Percentiles rank a stretch among this genome's conserved stretches.
Evolutionary conservation across 2,888 invertebrate genomes (phyloP).

Genomic region (Drosophila sordidula): DNA sequence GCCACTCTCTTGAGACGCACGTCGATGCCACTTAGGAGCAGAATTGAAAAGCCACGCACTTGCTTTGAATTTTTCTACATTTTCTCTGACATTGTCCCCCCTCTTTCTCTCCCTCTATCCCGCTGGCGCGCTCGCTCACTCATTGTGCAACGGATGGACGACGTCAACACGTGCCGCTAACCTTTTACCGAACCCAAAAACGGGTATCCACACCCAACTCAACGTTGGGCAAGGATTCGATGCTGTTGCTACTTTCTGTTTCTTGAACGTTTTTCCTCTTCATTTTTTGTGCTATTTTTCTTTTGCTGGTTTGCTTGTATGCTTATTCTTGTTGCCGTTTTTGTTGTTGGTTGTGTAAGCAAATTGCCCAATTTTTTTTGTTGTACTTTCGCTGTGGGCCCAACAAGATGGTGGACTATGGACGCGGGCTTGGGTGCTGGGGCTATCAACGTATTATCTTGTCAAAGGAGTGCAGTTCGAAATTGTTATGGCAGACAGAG

Average conservation of each 20-base stretch:
- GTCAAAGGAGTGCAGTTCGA: conserved; percentile 77
- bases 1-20: conserved; percentile 28
- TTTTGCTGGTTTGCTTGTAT: conserved; percentile 10
- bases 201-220: conserved; percentile 47
- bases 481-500: conserved; percentile 67
- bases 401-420: neutral
- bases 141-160: conserved; percentile 30
- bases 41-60: conserved; percentile 55
- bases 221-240: conserved; percentile 13
- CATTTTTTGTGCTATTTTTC: conserved; percentile 8
- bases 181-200: conserved; percentile 45
- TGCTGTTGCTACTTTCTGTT: conserved; percentile 24
- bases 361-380: conserved; percentile 73
- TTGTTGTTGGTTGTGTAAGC: conserved; percentile 68
- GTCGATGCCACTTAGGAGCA: conserved; percentile 60
- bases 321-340: conserved; percentile 38
- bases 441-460: conserved; percentile 77
- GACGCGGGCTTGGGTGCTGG: conserved; percentile 6
- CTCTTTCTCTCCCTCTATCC: neutral
- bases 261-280: conserved; percentile 10
- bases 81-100: neutral
- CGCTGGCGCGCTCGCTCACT: neutral
- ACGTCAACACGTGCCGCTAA: conserved; percentile 60
- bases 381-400: neutral
- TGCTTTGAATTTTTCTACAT: conserved; percentile 38